phyloP scores from a whole-genome alignment of 2,888 invertebrate species.

The Dascillus cervinus region DNA sequence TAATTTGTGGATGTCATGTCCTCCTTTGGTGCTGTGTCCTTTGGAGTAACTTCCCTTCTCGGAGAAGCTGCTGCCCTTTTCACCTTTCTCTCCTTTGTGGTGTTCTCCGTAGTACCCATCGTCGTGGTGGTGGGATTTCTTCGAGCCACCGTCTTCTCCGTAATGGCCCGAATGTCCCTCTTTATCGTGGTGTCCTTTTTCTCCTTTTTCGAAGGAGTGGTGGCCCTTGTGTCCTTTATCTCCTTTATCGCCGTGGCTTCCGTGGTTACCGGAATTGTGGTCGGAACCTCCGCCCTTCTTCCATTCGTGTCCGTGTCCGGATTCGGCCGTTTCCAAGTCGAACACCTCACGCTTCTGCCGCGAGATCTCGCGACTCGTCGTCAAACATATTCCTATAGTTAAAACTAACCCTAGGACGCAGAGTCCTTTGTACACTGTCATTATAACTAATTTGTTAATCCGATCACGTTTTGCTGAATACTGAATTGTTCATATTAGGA shows the following conservation, averaged over 20 bases:
- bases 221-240: slow-evolving; percentile 60
- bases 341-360: slow-evolving; percentile 42
- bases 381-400: slow-evolving; percentile 39
- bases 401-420: slow-evolving; percentile 56
- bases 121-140: slow-evolving; percentile 55
- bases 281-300: slow-evolving; percentile 50
- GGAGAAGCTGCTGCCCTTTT: slow-evolving; percentile 56
- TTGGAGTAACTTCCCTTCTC: slow-evolving; percentile 73
- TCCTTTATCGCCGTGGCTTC: slow-evolving; percentile 52
- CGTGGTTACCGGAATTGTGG: slow-evolving; percentile 49
- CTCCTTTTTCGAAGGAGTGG: slow-evolving; percentile 55
- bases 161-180: slow-evolving; percentile 57
- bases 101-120: slow-evolving; percentile 58
- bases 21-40: slow-evolving; percentile 79
- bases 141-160: slow-evolving; percentile 54
- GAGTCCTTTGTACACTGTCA: slow-evolving; percentile 50
- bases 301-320: slow-evolving; percentile 41
- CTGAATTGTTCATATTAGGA: slow-evolving; percentile 22
- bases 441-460: slow-evolving; percentile 41
- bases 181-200: slow-evolving; percentile 62
- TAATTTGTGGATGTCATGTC: slow-evolving; percentile 76
- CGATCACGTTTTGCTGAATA: slow-evolving; percentile 25
- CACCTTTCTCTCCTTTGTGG: slow-evolving; percentile 60
- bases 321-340: slow-evolving; percentile 17
- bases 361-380: slow-evolving; percentile 48